These are phyloP conservation scores for Cherax destructor DNA, from an alignment of 1,140 invertebrate genomes.

Conservation along the genomic window DNA sequence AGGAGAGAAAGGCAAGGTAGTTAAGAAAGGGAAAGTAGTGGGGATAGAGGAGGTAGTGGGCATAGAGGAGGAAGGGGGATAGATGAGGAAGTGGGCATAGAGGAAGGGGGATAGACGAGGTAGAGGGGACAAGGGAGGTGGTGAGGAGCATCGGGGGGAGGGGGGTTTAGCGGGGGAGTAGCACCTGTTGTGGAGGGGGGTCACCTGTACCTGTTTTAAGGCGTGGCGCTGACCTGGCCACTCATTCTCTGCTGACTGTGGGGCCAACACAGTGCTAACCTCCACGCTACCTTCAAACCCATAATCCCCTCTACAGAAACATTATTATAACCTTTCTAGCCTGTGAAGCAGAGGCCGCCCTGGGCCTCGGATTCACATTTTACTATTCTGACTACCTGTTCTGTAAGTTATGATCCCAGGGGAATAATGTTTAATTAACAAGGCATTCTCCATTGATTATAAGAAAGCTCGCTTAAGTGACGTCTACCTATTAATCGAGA, in stretches of 20 bases:
- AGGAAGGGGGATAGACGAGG: background rate
- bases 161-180: background rate
- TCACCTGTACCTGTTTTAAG: background rate
- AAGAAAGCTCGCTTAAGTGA: background rate
- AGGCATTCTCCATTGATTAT: background rate
- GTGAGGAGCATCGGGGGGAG: background rate
- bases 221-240: background rate
- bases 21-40: background rate
- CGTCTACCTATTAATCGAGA: background rate
- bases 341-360: no score
- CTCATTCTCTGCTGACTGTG: background rate
- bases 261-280: background rate
- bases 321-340: background rate
- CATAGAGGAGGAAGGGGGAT: background rate
- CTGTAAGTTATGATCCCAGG: background rate
- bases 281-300: background rate
- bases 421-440: slow-evolving; percentile 4
- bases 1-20: no score
- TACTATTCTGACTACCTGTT: background rate
- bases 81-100: background rate
- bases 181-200: no score
- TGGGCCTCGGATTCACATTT: background rate
- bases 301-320: background rate
- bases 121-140: background rate
- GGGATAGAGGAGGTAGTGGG: background rate